These are phyloP conservation scores for Danio jaintianensis DNA, from an alignment of 2,797 vertebrate species.

Conservation along the genomic window DNA sequence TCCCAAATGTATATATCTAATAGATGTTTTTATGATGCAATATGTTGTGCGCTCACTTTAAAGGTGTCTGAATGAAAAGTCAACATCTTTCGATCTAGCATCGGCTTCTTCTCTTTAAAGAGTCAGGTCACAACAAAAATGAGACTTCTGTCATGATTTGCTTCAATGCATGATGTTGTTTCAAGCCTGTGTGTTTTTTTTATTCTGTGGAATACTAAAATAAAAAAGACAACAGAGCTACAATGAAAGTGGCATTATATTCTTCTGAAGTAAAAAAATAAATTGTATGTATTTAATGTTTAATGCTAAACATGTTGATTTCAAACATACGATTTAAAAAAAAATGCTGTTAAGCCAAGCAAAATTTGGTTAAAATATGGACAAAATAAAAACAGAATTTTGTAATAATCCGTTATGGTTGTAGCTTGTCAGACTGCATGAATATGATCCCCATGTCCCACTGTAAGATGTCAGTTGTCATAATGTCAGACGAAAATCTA, in stretches of 20 bases:
- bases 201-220: not conserved
- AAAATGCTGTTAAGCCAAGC: no score
- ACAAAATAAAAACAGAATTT: no score
- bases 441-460: no score
- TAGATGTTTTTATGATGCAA: not conserved
- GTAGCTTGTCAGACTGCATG: no score
- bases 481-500: no score
- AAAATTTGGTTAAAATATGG: no score
- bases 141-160: not conserved
- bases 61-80: not conserved
- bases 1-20: conserved; percentile 14
- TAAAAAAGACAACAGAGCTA: not conserved
- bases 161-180: not conserved
- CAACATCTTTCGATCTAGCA: not conserved
- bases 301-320: no score
- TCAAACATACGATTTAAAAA: no score
- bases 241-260: not conserved
- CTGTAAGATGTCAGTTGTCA: no score
- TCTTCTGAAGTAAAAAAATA: not conserved
- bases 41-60: conserved; percentile 6
- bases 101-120: not conserved
- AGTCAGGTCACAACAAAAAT: not conserved
- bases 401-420: no score
- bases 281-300: not conserved
- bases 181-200: not conserved